Percentiles rank a stretch among this genome's conserved stretches.
These are phyloP conservation scores for Sinocyclocheilus maitianheensis DNA, from an alignment of 2,113 vertebrate species.

Conservation along the genomic window DNA sequence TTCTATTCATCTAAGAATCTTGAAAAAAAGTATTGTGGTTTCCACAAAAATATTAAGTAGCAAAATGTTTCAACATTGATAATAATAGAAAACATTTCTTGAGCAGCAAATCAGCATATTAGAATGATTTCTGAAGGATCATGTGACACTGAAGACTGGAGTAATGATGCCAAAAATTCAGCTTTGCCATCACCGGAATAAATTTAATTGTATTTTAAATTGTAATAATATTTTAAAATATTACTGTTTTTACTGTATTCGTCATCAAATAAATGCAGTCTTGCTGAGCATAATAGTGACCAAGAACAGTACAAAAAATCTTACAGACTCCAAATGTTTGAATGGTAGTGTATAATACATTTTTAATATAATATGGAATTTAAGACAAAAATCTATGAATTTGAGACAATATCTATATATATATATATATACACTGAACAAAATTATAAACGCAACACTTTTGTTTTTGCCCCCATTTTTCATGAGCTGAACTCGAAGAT, in stretches of 20 bases:
- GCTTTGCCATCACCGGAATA: too few relatives aligned
- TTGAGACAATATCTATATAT: too few relatives aligned
- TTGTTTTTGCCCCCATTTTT: too few relatives aligned
- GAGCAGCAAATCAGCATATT: neutral
- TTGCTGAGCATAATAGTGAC: neutral
- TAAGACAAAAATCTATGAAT: neutral
- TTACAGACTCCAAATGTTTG: neutral
- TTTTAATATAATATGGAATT: neutral
- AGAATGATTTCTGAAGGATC: neutral
- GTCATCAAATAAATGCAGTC: too few relatives aligned
- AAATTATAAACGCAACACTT: too few relatives aligned
- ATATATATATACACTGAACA: too few relatives aligned
- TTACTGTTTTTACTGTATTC: too few relatives aligned
- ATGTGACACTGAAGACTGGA: too few relatives aligned
- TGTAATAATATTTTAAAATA: neutral
- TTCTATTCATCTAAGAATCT: neutral
- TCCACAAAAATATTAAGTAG: neutral
- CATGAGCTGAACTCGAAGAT: too few relatives aligned
- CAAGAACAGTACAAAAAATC: too few relatives aligned
- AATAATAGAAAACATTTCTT: neutral
- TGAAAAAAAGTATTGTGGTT: neutral
- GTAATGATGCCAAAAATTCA: too few relatives aligned
- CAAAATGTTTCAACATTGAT: neutral
- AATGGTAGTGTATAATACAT: neutral
- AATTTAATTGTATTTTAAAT: neutral